Evolutionary conservation across 2,113 vertebrate genomes (phyloP).

Genomic region (Pachypanchax playfairii): DNA sequence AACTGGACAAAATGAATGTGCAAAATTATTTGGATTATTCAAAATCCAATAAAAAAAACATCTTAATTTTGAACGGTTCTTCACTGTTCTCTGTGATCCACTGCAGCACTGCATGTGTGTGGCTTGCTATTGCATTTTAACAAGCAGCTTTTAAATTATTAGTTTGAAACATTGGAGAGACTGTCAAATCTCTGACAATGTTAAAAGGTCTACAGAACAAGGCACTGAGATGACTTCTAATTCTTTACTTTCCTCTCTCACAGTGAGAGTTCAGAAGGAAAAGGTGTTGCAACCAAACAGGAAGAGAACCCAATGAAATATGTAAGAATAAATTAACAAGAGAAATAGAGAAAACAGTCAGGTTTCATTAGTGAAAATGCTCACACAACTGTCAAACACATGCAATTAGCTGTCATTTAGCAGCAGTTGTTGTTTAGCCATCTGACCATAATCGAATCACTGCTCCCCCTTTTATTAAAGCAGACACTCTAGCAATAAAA

Average conservation of each 20-base stretch:
- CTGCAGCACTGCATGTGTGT: slow-evolving; percentile 16
- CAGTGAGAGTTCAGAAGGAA: slow-evolving; percentile 1
- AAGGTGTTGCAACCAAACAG: background rate
- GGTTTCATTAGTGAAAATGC: slow-evolving; percentile 46
- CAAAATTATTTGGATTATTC: no score
- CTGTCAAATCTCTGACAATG: slow-evolving; percentile 2
- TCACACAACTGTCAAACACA: slow-evolving; percentile 49
- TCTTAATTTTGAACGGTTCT: no score
- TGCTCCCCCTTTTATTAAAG: slow-evolving; percentile 37
- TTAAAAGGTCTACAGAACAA: slow-evolving; percentile 27
- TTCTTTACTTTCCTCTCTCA: slow-evolving; percentile 11
- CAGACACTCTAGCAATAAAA: slow-evolving; percentile 22
- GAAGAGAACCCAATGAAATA: slow-evolving; percentile 5
- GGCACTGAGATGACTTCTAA: slow-evolving; percentile 4
- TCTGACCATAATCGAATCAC: slow-evolving; percentile 54
- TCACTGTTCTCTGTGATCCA: background rate
- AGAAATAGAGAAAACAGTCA: slow-evolving; percentile 37
- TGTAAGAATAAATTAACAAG: slow-evolving; percentile 14
- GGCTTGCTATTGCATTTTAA: slow-evolving; percentile 50
- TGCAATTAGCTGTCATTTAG: slow-evolving; percentile 63
- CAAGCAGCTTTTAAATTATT: slow-evolving; percentile 47
- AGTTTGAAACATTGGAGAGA: slow-evolving; percentile 24
- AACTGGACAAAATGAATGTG: no score
- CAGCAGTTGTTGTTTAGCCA: slow-evolving; percentile 57
- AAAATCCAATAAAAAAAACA: no score